Percentiles rank a stretch among this genome's conserved stretches.
Conservation (phyloP, 2,888 invertebrate genomes). For the Agapostemon virescens region DNA sequence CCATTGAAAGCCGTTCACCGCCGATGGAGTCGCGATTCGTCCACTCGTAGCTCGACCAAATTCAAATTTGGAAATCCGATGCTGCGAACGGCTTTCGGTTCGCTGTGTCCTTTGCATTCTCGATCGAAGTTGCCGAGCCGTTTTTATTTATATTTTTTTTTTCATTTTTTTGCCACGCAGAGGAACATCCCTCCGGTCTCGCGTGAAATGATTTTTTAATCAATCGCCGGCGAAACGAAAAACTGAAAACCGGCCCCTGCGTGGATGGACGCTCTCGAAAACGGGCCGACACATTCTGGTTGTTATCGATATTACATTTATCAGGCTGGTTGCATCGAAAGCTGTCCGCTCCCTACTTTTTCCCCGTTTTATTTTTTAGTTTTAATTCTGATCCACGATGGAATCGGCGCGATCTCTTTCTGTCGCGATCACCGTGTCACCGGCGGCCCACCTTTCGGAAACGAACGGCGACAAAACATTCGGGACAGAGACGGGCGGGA, state of each 20-base stretch:
- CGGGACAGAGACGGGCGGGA: neutral
- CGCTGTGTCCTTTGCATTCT: constrained; percentile 7
- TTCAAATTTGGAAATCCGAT: neutral
- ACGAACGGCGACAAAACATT: neutral
- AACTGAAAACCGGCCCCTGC: neutral
- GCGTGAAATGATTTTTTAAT: constrained; percentile 43
- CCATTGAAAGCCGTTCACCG: constrained; percentile 38
- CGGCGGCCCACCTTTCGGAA: neutral
- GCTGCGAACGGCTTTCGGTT: neutral
- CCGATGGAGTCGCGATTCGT: constrained; percentile 2
- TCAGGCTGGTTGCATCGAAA: constrained; percentile 33
- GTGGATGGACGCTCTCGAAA: constrained; percentile 3
- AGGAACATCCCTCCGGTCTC: neutral
- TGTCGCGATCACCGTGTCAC: neutral
- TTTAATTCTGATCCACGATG: constrained; percentile 19
- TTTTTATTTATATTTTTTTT: too few species aligned
- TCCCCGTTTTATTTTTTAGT: constrained; percentile 4
- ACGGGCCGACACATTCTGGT: constrained; percentile 16
- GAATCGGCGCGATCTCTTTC: constrained; percentile 8
- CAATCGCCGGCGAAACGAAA: constrained; percentile 18
- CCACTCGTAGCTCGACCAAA: neutral
- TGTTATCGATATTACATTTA: constrained; percentile 56
- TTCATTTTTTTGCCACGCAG: too few species aligned
- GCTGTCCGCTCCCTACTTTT: neutral
- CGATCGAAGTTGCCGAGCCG: neutral